These are phyloP conservation scores for Harpagus bidentatus DNA, from an alignment of 2,113 vertebrate species.

Conservation along the genomic window DNA sequence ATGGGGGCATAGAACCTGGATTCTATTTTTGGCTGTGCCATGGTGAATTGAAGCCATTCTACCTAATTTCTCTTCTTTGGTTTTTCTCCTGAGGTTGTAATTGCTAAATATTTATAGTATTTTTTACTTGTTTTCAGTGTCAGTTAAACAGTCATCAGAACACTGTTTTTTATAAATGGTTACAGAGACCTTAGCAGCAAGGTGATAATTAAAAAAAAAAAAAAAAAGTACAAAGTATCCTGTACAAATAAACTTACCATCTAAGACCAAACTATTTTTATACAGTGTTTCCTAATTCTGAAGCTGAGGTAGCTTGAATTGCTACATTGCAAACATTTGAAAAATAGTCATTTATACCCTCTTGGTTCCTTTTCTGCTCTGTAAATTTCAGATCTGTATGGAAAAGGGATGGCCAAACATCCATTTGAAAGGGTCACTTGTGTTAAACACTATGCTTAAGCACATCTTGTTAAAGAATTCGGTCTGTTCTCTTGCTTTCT, in stretches of 20 bases:
- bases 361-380: not conserved
- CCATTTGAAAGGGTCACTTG: not conserved
- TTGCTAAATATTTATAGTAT: not conserved
- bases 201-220: not conserved
- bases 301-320: not conserved
- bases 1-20: not conserved
- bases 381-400: not conserved
- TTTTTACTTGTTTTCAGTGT: not conserved
- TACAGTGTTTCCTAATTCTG: not conserved
- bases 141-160: not conserved
- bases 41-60: not conserved
- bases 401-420: not conserved
- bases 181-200: not conserved
- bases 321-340: not conserved
- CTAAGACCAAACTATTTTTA: not conserved
- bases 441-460: not conserved
- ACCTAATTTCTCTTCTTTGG: not conserved
- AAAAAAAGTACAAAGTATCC: not conserved
- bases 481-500: not conserved
- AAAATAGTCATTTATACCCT: not conserved
- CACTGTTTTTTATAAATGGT: not conserved
- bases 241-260: not conserved
- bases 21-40: not conserved
- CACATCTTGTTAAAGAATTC: not conserved
- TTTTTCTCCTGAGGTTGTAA: not conserved